These are phyloP conservation scores for Oenanthe oenanthe DNA, from an alignment of 2,113 vertebrate genomes.

Conservation along the genomic window DNA sequence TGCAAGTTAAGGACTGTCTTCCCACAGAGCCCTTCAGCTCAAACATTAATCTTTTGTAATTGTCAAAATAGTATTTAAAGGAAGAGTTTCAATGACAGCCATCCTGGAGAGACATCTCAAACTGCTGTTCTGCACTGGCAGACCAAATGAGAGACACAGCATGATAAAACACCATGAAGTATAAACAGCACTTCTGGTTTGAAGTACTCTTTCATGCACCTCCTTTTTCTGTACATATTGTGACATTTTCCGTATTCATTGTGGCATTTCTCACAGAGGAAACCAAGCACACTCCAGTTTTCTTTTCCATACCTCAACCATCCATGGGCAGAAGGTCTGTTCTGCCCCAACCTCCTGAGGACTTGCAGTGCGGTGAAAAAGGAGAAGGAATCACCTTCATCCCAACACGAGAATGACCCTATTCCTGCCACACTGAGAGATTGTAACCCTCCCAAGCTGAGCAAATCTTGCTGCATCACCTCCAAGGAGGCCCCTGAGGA, in stretches of 20 bases:
- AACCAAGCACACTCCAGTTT: rapidly evolving
- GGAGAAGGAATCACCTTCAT: background rate
- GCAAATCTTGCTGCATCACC: background rate
- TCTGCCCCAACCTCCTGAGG: background rate
- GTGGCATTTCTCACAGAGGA: background rate
- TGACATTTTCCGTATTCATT: background rate
- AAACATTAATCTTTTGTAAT: background rate
- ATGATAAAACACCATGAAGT: background rate
- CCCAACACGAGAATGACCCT: rapidly evolving
- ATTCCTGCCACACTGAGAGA: background rate
- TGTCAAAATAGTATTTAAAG: background rate
- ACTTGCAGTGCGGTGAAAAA: background rate
- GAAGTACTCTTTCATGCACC: background rate
- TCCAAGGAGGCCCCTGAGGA: background rate
- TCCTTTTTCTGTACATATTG: background rate
- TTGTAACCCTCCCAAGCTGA: background rate
- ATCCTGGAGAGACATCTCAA: background rate
- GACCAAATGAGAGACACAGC: background rate
- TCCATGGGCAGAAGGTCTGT: rapidly evolving
- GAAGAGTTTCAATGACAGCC: background rate
- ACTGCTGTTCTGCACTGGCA: background rate
- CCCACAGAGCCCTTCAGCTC: background rate
- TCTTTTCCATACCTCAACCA: background rate
- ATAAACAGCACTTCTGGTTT: background rate
- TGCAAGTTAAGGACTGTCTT: background rate